Evolutionary conservation across 2,888 invertebrate species (phyloP).

Genomic region (Eilema griseolum): DNA sequence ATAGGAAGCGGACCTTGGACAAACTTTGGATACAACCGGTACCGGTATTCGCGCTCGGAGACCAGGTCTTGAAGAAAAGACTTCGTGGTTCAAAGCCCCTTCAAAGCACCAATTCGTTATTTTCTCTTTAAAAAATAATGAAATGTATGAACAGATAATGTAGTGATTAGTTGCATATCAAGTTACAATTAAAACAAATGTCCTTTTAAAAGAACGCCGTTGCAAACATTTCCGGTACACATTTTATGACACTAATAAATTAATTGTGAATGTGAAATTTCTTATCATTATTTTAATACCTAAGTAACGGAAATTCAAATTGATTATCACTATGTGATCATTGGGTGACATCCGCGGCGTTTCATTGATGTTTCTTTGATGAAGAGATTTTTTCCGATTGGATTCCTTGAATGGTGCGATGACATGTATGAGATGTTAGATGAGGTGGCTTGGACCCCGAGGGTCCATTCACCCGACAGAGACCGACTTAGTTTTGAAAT

Average conservation of each 20-base stretch:
- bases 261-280: constrained; percentile 16
- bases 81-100: too few relatives aligned
- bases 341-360: constrained; percentile 10
- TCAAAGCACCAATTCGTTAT: too few relatives aligned
- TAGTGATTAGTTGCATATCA: constrained; percentile 9
- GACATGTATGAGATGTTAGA: neutral
- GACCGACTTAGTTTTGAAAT: too few relatives aligned
- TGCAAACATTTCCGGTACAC: constrained; percentile 8
- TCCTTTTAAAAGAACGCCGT: constrained; percentile 8
- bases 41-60: too few relatives aligned
- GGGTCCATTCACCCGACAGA: too few relatives aligned
- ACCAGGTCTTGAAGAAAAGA: too few relatives aligned
- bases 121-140: neutral
- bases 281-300: neutral
- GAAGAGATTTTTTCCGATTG: neutral
- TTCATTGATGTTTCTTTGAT: neutral
- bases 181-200: constrained; percentile 13
- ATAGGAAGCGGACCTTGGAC: too few relatives aligned
- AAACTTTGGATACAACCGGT: too few relatives aligned
- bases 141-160: neutral
- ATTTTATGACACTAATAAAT: constrained; percentile 15
- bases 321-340: neutral
- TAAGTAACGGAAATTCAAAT: constrained; percentile 9
- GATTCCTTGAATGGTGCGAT: neutral
- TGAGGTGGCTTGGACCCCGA: neutral